phyloP scores from a whole-genome alignment of 2,888 invertebrate species.

The Folsomia candida region DNA sequence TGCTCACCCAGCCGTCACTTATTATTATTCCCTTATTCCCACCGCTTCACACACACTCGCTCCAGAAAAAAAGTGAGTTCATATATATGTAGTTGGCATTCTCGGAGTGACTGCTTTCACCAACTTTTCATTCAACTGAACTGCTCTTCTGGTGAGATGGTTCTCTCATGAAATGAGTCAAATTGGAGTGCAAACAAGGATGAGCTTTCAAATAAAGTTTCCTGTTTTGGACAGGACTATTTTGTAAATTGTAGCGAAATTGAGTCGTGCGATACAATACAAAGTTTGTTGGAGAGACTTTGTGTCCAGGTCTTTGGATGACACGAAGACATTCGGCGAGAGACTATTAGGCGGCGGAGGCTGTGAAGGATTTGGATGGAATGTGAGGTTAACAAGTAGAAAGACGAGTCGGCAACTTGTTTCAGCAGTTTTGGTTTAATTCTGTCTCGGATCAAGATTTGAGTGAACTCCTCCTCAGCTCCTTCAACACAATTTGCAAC shows the following conservation, averaged over 20 bases:
- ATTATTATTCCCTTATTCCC: no score
- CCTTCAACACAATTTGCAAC: neutral
- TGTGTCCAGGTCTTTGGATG: no score
- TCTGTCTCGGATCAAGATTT: neutral
- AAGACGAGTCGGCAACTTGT: neutral
- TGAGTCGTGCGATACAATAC: neutral
- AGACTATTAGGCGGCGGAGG: neutral
- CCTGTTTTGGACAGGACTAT: neutral
- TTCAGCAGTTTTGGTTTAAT: neutral
- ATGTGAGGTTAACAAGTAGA: neutral
- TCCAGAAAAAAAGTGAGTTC: no score
- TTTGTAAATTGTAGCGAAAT: neutral
- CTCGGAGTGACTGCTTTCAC: neutral
- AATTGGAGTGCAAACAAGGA: neutral
- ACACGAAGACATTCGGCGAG: neutral
- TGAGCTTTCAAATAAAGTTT: neutral
- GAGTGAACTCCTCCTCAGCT: no score
- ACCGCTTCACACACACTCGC: neutral
- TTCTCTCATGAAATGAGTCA: neutral
- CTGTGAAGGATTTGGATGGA: neutral
- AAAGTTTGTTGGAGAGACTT: no score
- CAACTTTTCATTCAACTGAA: neutral
- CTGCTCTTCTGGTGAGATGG: neutral
- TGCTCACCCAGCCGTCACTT: neutral
- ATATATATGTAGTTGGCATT: neutral